Conservation (phyloP, 2,113 vertebrate genomes). For the Zosterops hypoxanthus region DNA sequence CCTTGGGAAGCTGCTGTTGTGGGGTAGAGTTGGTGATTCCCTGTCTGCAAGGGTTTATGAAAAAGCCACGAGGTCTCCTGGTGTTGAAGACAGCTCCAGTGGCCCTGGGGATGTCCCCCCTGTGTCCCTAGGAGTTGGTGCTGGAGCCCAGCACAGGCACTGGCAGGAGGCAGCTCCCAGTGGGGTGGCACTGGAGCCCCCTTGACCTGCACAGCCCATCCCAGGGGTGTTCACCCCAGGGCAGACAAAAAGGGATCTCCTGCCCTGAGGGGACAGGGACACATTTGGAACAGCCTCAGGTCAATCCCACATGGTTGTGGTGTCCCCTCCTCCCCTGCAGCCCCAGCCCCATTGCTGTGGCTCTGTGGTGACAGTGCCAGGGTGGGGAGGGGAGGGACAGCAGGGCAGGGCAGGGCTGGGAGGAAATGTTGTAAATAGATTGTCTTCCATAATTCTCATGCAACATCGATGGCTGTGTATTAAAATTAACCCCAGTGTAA, state of each 20-base stretch:
- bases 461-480: background rate
- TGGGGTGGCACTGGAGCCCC: background rate
- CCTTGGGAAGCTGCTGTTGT: background rate
- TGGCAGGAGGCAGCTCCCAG: background rate
- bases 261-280: background rate
- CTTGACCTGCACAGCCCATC: background rate
- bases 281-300: background rate
- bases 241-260: background rate
- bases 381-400: background rate
- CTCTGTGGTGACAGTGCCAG: rapidly evolving
- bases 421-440: slow-evolving; percentile 58
- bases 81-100: background rate
- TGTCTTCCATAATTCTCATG: slow-evolving; percentile 64
- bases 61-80: background rate
- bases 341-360: rapidly evolving
- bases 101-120: background rate
- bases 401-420: background rate
- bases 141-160: background rate
- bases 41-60: background rate
- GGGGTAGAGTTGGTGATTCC: background rate
- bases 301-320: rapidly evolving
- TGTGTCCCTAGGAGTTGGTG: rapidly evolving
- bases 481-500: slow-evolving; percentile 61
- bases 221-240: rapidly evolving
- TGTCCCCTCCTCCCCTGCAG: background rate